These are phyloP conservation scores for Drosophila ezoana DNA, from an alignment of 2,888 invertebrate genomes.

Conservation along the genomic window DNA sequence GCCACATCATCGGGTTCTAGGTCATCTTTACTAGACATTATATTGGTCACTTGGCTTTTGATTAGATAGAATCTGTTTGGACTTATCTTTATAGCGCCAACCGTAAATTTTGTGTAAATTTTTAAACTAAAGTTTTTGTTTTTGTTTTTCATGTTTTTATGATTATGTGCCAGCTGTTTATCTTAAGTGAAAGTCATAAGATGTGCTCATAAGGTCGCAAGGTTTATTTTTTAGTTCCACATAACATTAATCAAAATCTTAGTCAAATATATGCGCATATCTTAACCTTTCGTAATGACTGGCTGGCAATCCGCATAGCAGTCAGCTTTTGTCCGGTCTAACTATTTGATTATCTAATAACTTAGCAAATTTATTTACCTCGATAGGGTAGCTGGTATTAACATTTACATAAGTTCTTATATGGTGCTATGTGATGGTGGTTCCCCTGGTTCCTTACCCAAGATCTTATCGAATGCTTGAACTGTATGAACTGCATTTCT, in stretches of 20 bases:
- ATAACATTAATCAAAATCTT: slow-evolving; percentile 18
- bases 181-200: slow-evolving; percentile 4
- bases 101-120: too few relatives aligned
- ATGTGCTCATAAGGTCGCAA: slow-evolving; percentile 1
- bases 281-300: background rate
- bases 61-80: slow-evolving; percentile 17
- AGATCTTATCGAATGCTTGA: slow-evolving; percentile 27
- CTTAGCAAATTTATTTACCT: background rate
- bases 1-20: slow-evolving; percentile 26
- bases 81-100: slow-evolving; percentile 1
- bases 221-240: background rate
- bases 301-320: background rate
- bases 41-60: slow-evolving; percentile 28
- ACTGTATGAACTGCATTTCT: slow-evolving; percentile 13
- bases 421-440: background rate
- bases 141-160: background rate
- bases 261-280: slow-evolving; percentile 1
- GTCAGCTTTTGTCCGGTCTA: background rate
- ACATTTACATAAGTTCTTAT: slow-evolving; percentile 4
- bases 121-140: background rate
- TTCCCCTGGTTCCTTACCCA: slow-evolving; percentile 22
- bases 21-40: slow-evolving; percentile 2
- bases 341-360: background rate
- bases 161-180: background rate
- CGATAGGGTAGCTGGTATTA: slow-evolving; percentile 5